A percentile compares a stretch with the other conserved stretches of the same genome.
Evolutionary conservation across 2,113 vertebrate genomes (phyloP).

Genomic region (Cavia aperea): DNA sequence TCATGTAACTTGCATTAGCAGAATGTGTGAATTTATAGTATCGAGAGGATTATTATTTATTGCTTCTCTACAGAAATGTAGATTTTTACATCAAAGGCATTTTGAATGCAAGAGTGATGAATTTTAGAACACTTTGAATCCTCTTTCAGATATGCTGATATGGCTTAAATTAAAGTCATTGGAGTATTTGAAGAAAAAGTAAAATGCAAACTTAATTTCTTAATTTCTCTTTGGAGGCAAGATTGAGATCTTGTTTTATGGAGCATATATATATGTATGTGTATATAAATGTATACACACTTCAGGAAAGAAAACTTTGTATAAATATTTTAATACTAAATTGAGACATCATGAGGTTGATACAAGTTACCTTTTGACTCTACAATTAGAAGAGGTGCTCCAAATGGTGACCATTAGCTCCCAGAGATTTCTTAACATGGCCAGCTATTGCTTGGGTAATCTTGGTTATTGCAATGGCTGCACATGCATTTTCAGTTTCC

Average conservation of each 20-base stretch:
- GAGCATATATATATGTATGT: background rate
- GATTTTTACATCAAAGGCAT: constrained; percentile 48
- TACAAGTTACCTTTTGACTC: background rate
- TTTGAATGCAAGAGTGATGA: constrained; percentile 59
- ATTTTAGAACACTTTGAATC: constrained; percentile 41
- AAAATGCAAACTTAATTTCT: constrained; percentile 49
- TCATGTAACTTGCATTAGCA: background rate
- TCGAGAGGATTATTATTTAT: constrained; percentile 40
- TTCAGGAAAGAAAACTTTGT: background rate
- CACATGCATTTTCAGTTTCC: background rate
- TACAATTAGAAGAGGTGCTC: background rate
- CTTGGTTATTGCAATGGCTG: background rate
- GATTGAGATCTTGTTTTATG: constrained; percentile 40
- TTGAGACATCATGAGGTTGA: background rate
- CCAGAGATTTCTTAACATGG: background rate
- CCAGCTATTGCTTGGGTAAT: background rate
- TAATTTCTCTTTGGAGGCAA: constrained; percentile 37
- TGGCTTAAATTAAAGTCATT: constrained; percentile 35
- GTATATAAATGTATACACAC: background rate
- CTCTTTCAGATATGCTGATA: constrained; percentile 23
- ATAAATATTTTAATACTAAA: background rate
- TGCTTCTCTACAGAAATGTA: constrained; percentile 43
- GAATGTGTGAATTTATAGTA: constrained; percentile 47
- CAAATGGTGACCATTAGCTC: background rate
- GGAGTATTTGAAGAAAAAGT: constrained; percentile 47